Evolutionary conservation across 2,797 vertebrate genomes (phyloP).

Genomic region (Cyclura pinguis): DNA sequence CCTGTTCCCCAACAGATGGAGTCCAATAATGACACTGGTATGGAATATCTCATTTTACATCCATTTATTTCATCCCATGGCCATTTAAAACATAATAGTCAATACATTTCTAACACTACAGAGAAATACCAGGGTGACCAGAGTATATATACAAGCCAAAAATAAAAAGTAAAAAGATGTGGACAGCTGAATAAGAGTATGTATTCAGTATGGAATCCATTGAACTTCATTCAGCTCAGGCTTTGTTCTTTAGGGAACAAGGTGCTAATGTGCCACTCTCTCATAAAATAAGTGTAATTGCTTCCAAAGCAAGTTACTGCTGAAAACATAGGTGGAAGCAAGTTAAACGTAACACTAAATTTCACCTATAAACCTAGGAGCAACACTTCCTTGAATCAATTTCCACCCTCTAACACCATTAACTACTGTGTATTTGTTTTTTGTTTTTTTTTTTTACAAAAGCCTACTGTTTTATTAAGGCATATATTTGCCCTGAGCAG

Average conservation of each 20-base stretch:
- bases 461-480: constrained; percentile 77
- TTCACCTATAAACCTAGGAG: constrained; percentile 79
- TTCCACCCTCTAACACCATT: constrained; percentile 73
- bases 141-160: constrained; percentile 78
- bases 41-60: constrained; percentile 78
- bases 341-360: constrained; percentile 76
- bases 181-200: constrained; percentile 74
- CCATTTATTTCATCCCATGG: constrained; percentile 80
- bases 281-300: constrained; percentile 77
- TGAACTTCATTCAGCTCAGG: constrained; percentile 73
- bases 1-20: constrained; percentile 71
- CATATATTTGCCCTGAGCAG: constrained; percentile 76
- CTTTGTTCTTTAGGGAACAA: constrained; percentile 81
- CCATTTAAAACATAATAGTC: constrained; percentile 77
- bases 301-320: constrained; percentile 75
- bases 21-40: constrained; percentile 79
- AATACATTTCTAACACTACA: constrained; percentile 79
- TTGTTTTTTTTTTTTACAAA: constrained; percentile 67
- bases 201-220: constrained; percentile 74
- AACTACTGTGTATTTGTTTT: constrained; percentile 59
- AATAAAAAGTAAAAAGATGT: constrained; percentile 73
- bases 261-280: constrained; percentile 80
- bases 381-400: constrained; percentile 76
- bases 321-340: constrained; percentile 78
- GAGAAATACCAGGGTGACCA: constrained; percentile 78